Evolutionary conservation across 2,797 vertebrate genomes (phyloP).

Genomic region (Myotis planiceps): DNA sequence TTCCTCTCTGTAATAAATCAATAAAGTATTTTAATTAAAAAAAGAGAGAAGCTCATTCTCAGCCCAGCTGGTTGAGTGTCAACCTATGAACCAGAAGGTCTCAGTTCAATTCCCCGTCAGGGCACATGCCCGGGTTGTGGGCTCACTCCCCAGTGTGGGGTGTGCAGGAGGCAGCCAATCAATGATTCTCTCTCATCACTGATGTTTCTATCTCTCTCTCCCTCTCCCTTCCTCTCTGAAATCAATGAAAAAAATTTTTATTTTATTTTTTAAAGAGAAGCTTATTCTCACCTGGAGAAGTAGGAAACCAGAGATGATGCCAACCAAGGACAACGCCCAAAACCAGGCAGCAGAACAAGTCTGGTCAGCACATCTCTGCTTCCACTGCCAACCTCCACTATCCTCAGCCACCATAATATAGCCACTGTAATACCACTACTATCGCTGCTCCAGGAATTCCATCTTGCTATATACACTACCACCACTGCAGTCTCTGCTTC

Average conservation of each 20-base stretch:
- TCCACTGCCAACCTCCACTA: not conserved
- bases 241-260: no score
- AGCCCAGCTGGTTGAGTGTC: not conserved
- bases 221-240: no score
- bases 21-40: no score
- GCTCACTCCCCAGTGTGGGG: no score
- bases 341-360: conserved; percentile 42
- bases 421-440: not conserved
- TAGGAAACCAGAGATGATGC: conserved; percentile 39
- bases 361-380: conserved; percentile 6
- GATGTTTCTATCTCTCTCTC: no score
- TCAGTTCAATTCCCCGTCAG: no score
- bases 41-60: not conserved
- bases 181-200: no score
- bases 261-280: not conserved
- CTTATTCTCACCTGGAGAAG: conserved; percentile 27
- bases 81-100: no score
- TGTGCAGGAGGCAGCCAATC: no score
- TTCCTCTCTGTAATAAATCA: no score
- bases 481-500: not conserved
- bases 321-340: conserved; percentile 60
- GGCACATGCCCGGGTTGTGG: no score
- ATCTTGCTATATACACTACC: not conserved
- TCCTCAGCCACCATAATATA: not conserved
- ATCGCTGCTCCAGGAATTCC: not conserved